Percentiles rank a stretch among this genome's conserved stretches.
phyloP scores from a whole-genome alignment of 2,113 vertebrate genomes.

The Vireo altiloquus region DNA sequence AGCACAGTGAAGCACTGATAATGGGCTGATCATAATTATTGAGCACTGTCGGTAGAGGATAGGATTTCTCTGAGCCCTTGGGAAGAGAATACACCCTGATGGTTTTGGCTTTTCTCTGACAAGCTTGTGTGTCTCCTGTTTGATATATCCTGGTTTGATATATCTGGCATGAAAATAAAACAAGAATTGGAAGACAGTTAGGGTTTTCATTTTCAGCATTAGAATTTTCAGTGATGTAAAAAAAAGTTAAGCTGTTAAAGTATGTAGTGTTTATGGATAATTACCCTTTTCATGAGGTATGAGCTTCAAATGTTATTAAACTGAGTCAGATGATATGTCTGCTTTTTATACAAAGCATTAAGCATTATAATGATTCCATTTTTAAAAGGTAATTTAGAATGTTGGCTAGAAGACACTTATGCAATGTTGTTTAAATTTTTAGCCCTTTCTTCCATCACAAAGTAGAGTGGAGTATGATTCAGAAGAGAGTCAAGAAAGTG shows the following conservation, averaged over 20 bases:
- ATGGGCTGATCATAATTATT: background rate
- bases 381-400: background rate
- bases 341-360: background rate
- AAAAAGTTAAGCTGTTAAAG: background rate
- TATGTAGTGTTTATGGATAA: background rate
- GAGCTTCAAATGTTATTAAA: background rate
- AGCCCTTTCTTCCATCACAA: conserved; percentile 85
- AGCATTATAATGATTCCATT: background rate
- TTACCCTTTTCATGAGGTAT: background rate
- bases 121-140: no score
- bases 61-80: background rate
- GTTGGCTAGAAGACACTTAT: background rate
- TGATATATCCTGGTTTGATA: background rate
- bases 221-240: background rate
- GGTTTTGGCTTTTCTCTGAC: background rate
- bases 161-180: background rate
- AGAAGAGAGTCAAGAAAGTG: conserved; percentile 89
- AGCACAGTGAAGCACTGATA: background rate
- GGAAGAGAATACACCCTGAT: background rate
- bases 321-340: background rate
- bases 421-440: background rate
- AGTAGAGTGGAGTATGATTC: conserved; percentile 89
- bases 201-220: background rate
- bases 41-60: background rate
- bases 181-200: background rate